Percentiles rank a stretch among this genome's conserved stretches.
These are phyloP conservation scores for Polypedilum pembai DNA, from an alignment of 1,140 invertebrate species.

Conservation along the genomic window DNA sequence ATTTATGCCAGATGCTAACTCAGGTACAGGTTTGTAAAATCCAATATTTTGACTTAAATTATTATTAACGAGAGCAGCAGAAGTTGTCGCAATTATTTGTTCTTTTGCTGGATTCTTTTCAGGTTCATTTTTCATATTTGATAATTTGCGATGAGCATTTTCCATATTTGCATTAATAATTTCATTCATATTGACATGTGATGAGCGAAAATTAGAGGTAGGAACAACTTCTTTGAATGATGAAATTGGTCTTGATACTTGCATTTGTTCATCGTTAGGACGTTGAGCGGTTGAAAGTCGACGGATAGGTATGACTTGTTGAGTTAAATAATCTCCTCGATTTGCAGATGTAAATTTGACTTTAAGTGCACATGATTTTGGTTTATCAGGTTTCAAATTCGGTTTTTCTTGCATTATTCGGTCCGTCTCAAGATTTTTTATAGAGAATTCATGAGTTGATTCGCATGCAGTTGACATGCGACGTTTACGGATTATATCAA, in stretches of 20 bases:
- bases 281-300: neutral
- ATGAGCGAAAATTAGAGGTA: neutral
- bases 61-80: too few species aligned
- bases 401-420: neutral
- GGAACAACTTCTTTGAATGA: neutral
- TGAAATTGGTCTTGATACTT: neutral
- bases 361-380: neutral
- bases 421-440: neutral
- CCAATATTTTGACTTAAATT: too few species aligned
- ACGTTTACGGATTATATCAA: too few species aligned
- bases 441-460: neutral
- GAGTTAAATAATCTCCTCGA: neutral
- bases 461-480: neutral
- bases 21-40: too few species aligned
- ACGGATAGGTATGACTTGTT: neutral
- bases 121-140: too few species aligned
- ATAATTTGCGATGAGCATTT: too few species aligned
- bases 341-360: neutral
- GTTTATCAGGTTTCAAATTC: too few species aligned
- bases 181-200: too few species aligned
- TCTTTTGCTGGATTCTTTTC: too few species aligned
- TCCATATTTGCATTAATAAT: too few species aligned
- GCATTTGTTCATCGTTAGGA: neutral
- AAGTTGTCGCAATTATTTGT: too few species aligned
- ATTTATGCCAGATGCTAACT: too few species aligned